A percentile compares a stretch with the other conserved stretches of the same genome.
Conservation (phyloP, 2,888 invertebrate species). For the Drosophila formosana region DNA sequence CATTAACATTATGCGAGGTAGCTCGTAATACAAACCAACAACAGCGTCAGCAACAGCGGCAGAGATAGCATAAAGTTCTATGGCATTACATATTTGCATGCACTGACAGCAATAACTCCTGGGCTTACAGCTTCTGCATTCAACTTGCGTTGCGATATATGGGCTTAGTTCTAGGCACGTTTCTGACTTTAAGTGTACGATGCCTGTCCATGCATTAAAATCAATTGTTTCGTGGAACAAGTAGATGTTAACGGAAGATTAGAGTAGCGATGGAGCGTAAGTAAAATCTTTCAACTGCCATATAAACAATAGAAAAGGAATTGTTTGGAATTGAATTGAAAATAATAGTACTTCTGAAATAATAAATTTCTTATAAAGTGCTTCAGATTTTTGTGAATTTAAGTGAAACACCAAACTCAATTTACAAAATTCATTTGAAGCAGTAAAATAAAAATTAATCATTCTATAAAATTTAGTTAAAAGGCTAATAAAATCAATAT, state of each 20-base stretch:
- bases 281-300: background rate
- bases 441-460: background rate
- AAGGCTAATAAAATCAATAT: too few species aligned
- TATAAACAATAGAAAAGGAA: background rate
- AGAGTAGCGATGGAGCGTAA: background rate
- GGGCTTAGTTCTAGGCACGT: slow-evolving; percentile 12
- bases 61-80: slow-evolving; percentile 23
- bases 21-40: slow-evolving; percentile 18
- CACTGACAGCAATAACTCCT: slow-evolving; percentile 36
- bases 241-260: background rate
- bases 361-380: background rate
- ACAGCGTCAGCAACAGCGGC: background rate
- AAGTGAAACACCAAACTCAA: background rate
- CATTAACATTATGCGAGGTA: slow-evolving; percentile 46
- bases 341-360: background rate
- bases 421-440: background rate
- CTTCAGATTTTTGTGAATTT: background rate
- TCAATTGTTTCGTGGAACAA: slow-evolving; percentile 1
- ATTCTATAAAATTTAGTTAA: too few species aligned
- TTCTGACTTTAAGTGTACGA: slow-evolving; percentile 4
- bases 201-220: background rate
- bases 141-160: slow-evolving; percentile 12
- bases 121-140: slow-evolving; percentile 15
- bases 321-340: background rate
- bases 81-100: slow-evolving; percentile 20